Evolutionary conservation across 2,113 vertebrate genomes (phyloP), one percentile per base, ranked within the genome.

Genomic region (Sinocyclocheilus anophthalmus): DNA sequence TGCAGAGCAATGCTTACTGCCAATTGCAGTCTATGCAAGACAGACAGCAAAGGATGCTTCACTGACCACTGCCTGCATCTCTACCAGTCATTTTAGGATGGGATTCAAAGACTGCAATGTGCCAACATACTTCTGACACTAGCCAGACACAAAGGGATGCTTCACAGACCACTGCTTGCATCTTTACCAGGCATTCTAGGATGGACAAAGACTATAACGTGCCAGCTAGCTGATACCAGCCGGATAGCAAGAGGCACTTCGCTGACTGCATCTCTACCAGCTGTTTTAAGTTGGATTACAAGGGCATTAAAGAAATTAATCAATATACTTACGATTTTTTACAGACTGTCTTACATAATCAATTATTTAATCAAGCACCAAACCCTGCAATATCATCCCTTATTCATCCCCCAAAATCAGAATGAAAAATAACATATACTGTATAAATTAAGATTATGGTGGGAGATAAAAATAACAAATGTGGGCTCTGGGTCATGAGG

Each of bases 151-250:
- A 63, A 24, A 63, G n/a, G 3, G 10, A 63, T 24, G n/a, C 2
- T 63, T 63, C 61, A 26, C 61, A 63, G 61, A 63, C 61, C n/a
- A 63, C 61, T 63, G 61, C 11, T 63, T 63, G n/a, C n/a, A 63
- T 63, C n/a, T 63, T 63, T 26, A 26, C 61, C 61, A 13, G 61
- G 1, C 61, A 63, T 63, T 63, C 22, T 63, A 63, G 22, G 61
- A 26, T 63, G n/a, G 61, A n/a, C n/a, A 26, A 24, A 63, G n/a
- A 63, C 9, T 10, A 10, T 63, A 63, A 24, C 24, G 59, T 63
- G 59, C n/a, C 59, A 61, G 10, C 22, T 1, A 3, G 22, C 59
- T 2, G 3, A 61, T 24, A 24, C 22, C 3, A 24, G n/a, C 22
- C n/a, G 24, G n/a, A 24, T 10, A 24, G n/a, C n/a, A 12, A 63